Percentiles rank a stretch among this genome's conserved stretches.
Evolutionary conservation across 2,113 vertebrate genomes (phyloP).

Genomic region (Dolichallabes microphthalmus): DNA sequence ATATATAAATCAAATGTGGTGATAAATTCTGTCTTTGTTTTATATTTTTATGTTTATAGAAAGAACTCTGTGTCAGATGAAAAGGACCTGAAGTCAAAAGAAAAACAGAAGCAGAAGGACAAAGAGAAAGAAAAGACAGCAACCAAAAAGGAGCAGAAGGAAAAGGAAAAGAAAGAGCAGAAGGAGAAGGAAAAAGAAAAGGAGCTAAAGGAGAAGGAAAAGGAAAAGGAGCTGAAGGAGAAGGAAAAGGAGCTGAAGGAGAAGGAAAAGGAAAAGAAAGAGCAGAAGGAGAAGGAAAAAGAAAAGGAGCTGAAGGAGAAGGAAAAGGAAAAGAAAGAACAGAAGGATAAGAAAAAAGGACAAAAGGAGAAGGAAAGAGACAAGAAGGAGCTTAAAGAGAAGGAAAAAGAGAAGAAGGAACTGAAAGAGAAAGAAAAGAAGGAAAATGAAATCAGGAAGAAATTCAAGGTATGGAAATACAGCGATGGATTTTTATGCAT

Average conservation of each 20-base stretch:
- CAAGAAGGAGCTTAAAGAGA: slow-evolving; percentile 42
- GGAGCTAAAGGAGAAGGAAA: background rate
- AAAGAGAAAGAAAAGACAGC: slow-evolving; percentile 61
- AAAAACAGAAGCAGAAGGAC: slow-evolving; percentile 56
- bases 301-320: background rate
- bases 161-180: slow-evolving; percentile 63
- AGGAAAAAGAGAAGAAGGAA: slow-evolving; percentile 24
- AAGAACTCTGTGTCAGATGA: slow-evolving; percentile 57
- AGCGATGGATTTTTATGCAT: background rate
- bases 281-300: slow-evolving; percentile 50
- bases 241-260: slow-evolving; percentile 55
- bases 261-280: slow-evolving; percentile 63
- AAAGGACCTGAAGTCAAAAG: slow-evolving; percentile 72
- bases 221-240: slow-evolving; percentile 62
- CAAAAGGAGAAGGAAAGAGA: slow-evolving; percentile 63
- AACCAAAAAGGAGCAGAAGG: slow-evolving; percentile 51
- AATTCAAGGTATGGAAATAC: slow-evolving; percentile 45
- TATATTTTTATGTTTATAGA: slow-evolving; percentile 49
- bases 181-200: slow-evolving; percentile 23
- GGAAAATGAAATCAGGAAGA: slow-evolving; percentile 52
- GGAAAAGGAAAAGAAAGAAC: background rate
- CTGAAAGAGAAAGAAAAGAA: slow-evolving; percentile 51
- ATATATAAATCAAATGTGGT: no score
- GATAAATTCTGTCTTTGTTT: background rate
- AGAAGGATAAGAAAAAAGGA: background rate